Conservation (phyloP, 2,797 vertebrate species). For the Alectoris magna region DNA sequence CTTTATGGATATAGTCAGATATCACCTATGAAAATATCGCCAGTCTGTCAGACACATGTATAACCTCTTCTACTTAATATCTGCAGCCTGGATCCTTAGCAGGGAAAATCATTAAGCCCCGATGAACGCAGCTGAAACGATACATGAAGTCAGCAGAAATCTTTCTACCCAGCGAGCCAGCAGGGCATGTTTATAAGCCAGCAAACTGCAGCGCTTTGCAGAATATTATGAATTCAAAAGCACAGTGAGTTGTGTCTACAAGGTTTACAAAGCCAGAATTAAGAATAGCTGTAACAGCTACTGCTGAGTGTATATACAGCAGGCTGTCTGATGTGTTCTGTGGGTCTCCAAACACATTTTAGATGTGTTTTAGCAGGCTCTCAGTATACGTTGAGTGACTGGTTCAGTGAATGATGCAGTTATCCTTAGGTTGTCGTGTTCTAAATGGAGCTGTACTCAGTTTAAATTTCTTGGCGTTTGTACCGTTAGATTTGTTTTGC, state of each 20-base stretch:
- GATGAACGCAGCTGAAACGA: conserved; percentile 30
- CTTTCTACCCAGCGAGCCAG: conserved; percentile 26
- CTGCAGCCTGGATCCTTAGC: neutral
- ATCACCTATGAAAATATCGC: neutral
- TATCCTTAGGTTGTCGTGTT: conserved; percentile 16
- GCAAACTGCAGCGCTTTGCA: conserved; percentile 50
- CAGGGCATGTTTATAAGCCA: neutral
- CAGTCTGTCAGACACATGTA: neutral
- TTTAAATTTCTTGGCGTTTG: neutral
- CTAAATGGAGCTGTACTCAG: neutral
- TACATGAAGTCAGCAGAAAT: conserved; percentile 61
- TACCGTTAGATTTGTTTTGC: neutral
- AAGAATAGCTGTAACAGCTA: neutral
- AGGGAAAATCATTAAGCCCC: conserved; percentile 45
- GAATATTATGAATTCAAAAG: conserved; percentile 23
- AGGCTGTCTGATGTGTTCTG: neutral
- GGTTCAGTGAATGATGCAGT: neutral
- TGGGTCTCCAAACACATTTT: neutral
- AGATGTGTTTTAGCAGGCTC: neutral
- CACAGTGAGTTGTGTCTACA: conserved; percentile 7
- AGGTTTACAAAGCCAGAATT: conserved; percentile 56
- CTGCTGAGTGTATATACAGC: neutral
- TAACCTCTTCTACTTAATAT: neutral
- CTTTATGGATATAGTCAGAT: neutral
- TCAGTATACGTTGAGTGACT: neutral